These are phyloP conservation scores for Aplysina aerophoba DNA, from an alignment of 37 sponge, comb jelly and placozoan genomes.

Conservation along the genomic window DNA sequence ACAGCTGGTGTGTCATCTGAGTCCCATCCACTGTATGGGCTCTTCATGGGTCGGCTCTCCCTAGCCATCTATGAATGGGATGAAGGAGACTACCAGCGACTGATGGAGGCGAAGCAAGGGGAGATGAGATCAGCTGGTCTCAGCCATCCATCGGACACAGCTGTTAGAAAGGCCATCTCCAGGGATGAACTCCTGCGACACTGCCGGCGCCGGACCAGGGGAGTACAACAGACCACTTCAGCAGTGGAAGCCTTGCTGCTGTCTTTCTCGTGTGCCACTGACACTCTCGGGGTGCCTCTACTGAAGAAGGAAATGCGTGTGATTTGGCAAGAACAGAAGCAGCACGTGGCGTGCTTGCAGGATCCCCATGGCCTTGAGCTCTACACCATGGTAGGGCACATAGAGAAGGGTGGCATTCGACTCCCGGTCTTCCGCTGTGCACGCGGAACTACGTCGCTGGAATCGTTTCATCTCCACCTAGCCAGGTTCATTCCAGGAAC, in stretches of 20 bases:
- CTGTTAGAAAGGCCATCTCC: conserved; percentile 35
- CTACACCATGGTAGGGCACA: conserved; percentile 31
- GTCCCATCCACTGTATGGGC: conserved; percentile 55
- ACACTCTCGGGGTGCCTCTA: conserved; percentile 36
- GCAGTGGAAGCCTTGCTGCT: conserved; percentile 27
- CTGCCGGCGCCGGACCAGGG: conserved; percentile 39
- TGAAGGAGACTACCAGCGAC: conserved; percentile 9
- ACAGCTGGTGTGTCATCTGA: too few relatives aligned
- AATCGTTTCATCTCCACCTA: conserved; percentile 44
- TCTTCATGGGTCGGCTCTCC: conserved; percentile 42
- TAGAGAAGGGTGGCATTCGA: conserved; percentile 17
- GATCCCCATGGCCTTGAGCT: conserved; percentile 32
- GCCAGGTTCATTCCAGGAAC: conserved; percentile 46
- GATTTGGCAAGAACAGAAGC: conserved; percentile 50
- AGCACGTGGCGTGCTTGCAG: conserved; percentile 52
- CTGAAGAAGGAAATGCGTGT: conserved; percentile 33
- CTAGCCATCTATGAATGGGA: conserved; percentile 50
- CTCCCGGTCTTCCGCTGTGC: conserved; percentile 44
- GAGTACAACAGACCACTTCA: neutral
- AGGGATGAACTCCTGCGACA: conserved; percentile 39
- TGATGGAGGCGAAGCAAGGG: conserved; percentile 12
- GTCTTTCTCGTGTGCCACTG: conserved; percentile 33
- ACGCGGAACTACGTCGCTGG: conserved; percentile 41
- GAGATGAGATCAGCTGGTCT: conserved; percentile 35
- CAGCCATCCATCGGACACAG: conserved; percentile 5